phyloP scores from a whole-genome alignment of 1,140 invertebrate genomes.

The Pseudomyrmex gracilis region DNA sequence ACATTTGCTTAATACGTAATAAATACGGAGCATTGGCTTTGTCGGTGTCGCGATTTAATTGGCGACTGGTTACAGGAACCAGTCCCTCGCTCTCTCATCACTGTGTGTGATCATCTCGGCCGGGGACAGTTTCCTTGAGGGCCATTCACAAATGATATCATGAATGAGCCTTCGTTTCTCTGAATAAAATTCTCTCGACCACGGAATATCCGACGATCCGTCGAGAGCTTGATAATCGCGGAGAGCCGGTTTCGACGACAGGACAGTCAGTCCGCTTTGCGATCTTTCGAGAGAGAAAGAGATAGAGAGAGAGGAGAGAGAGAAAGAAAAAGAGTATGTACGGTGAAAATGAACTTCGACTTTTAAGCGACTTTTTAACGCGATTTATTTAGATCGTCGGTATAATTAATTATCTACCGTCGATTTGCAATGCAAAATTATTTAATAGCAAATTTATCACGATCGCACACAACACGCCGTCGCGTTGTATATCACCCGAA shows the following conservation, averaged over 20 bases:
- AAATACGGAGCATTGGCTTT: constrained; percentile 63
- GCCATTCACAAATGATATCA: constrained; percentile 68
- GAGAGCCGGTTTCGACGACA: constrained; percentile 40
- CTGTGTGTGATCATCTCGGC: constrained; percentile 30
- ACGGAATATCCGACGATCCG: constrained; percentile 12
- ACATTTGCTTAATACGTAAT: constrained; percentile 72
- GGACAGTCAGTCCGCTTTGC: background rate
- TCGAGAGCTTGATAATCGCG: constrained; percentile 45
- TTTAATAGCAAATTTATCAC: background rate
- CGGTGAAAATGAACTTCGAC: constrained; percentile 53
- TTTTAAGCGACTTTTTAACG: constrained; percentile 41
- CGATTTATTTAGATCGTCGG: constrained; percentile 38
- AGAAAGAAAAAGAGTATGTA: too few relatives aligned
- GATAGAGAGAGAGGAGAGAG: too few relatives aligned
- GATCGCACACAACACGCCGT: background rate
- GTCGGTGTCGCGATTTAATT: constrained; percentile 69
- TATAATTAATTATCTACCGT: constrained; percentile 9
- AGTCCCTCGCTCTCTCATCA: constrained; percentile 51
- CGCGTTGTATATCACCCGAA: constrained; percentile 10
- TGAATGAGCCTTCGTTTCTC: constrained; percentile 66
- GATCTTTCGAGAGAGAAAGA: background rate
- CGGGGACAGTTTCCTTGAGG: background rate
- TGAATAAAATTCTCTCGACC: constrained; percentile 48
- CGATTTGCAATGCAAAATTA: background rate
- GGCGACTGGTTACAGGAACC: constrained; percentile 71